These are phyloP conservation scores for Paracanthobrama guichenoti DNA, from an alignment of 2,113 vertebrate species.

Conservation along the genomic window DNA sequence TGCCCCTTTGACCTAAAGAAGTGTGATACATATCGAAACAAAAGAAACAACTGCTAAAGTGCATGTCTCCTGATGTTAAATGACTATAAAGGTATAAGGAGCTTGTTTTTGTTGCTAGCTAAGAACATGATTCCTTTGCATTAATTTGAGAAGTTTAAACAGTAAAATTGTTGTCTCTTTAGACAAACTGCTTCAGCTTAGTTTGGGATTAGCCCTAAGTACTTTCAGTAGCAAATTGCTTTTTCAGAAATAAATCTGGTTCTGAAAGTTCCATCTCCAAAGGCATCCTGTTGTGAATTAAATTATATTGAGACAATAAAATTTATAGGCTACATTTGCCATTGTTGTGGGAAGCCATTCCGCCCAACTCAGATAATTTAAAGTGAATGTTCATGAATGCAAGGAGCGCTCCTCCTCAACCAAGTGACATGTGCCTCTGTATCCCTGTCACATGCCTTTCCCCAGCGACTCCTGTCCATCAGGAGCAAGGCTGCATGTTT, in stretches of 20 bases:
- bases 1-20: background rate
- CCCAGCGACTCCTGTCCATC: slow-evolving; percentile 64
- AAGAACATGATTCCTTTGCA: background rate
- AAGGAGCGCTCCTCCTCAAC: slow-evolving; percentile 25
- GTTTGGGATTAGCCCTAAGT: slow-evolving; percentile 20
- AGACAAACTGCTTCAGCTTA: slow-evolving; percentile 8
- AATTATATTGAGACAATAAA: slow-evolving; percentile 18
- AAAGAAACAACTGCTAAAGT: background rate
- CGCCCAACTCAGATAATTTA: slow-evolving; percentile 30
- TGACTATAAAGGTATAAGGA: background rate
- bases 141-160: slow-evolving; percentile 1
- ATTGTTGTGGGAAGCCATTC: slow-evolving; percentile 27
- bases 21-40: background rate
- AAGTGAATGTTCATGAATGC: background rate
- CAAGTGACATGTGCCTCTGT: slow-evolving; percentile 22
- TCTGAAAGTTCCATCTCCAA: slow-evolving; percentile 15
- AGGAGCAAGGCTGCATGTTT: slow-evolving; percentile 64
- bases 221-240: slow-evolving; percentile 34
- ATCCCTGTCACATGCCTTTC: slow-evolving; percentile 49
- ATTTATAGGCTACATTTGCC: slow-evolving; percentile 7
- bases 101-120: background rate
- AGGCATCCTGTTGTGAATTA: slow-evolving; percentile 38
- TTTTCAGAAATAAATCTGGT: slow-evolving; percentile 17
- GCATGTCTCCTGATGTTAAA: slow-evolving; percentile 4
- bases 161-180: background rate